Base-by-base conservation (phyloP, 2,888 invertebrate species). In the Gasteruption jaculator region DNA sequence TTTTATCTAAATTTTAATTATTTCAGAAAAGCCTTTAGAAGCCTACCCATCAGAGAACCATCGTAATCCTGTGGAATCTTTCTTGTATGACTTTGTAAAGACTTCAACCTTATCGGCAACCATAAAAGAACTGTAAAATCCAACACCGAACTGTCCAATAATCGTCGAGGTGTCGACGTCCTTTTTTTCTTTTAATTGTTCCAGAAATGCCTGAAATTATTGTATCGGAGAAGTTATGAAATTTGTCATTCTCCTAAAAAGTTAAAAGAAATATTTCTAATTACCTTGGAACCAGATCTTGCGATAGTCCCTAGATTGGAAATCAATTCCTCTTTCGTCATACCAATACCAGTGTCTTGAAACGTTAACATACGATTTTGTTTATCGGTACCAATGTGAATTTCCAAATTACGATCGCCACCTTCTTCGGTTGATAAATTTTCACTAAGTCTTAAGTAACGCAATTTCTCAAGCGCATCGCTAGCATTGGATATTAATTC, bases 61-160 rank as follows among this genome's bases (percentile, higher is more conserved):
- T 61, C 83, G 83, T 60, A 85, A 82, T 1, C 91, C 93, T 8
- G 80, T 76, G 1, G 83, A 78, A 48, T 80, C 78, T 3, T 70
- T 67, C 33, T 73, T 71, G 43, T 85, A 82, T 41, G 86, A 84
- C 61, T 82, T 81, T 2, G 94, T 91, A 65, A 75, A 95, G 0
- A 96, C 95, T 61, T 94, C 93, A 18, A 97, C 92, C 65, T 85
- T 86, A 57, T 94, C 87, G 15, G 94, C 93, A 3, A 96, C 96
- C 91, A 97, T 96, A 68, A 97, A 97, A 1, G 89, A 85, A 10
- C 96, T 95, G 71, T 97, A 97, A 71, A 97, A 97, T 1, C 96
- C 97, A 12, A 97, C 97, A 52, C 96, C 97, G 76, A 97, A 97
- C 71, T 97, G 95, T 3, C 96, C 94, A 65, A 95, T 94, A 38